These are phyloP conservation scores for Sigmodon hispidus DNA, from an alignment of 2,113 vertebrate genomes.

Conservation along the genomic window DNA sequence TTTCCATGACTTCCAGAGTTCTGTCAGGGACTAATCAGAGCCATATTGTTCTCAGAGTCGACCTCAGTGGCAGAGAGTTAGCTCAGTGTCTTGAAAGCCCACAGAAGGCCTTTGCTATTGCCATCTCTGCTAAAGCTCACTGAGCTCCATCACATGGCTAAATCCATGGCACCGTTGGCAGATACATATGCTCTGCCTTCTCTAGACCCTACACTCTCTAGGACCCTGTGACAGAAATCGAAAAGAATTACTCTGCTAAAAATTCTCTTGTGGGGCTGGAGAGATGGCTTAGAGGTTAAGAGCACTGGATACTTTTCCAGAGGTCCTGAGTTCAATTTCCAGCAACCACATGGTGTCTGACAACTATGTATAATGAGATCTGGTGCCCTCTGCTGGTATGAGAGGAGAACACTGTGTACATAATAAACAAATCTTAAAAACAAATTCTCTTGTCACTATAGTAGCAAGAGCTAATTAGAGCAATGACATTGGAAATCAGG, in stretches of 20 bases:
- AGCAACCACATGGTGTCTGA: too few species aligned
- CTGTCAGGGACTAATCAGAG: not conserved
- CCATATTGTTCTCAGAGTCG: not conserved
- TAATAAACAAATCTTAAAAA: too few species aligned
- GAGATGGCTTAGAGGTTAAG: too few species aligned
- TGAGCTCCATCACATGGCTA: not conserved
- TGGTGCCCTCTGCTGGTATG: too few species aligned
- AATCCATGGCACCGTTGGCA: not conserved
- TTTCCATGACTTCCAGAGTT: not conserved
- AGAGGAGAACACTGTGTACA: too few species aligned
- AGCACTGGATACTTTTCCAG: too few species aligned
- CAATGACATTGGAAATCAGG: not conserved
- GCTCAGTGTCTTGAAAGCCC: not conserved
- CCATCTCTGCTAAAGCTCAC: not conserved
- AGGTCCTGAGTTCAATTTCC: too few species aligned
- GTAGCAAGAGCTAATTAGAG: conserved; percentile 8
- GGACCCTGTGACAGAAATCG: not conserved
- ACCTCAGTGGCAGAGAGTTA: not conserved
- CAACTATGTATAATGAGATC: too few species aligned
- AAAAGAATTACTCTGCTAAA: not conserved
- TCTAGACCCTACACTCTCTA: not conserved
- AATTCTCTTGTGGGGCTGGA: not conserved
- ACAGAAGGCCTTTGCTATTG: not conserved
- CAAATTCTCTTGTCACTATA: not conserved
- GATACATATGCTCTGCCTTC: not conserved